Base-by-base conservation (phyloP, 2,113 vertebrate genomes). In the Pionites leucogaster region DNA sequence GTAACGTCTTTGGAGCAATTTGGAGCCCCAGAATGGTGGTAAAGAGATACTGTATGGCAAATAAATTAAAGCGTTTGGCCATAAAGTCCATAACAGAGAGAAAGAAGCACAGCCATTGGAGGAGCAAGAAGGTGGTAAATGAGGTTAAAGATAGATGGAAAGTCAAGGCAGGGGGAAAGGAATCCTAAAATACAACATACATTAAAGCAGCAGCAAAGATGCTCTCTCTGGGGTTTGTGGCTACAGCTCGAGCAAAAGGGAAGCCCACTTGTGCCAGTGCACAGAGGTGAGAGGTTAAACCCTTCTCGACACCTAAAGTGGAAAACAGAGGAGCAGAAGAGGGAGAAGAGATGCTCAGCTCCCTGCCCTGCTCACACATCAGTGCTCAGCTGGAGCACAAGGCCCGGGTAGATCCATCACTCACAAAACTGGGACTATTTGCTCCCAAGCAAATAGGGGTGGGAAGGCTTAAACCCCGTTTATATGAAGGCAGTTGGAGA, bases 401-500 rank as follows among this genome's bases (percentile, higher is more conserved):
- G 85, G 55, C 83, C 75, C 64, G 60, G 64, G 70, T 31, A 84
- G 53, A 89, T 11, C 10, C 47, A 76, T 17, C 63, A 29, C 72
- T 80, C 42, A 6, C 71, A 63, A 5, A 2, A 37, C 47, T 70
- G 75, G 65, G 79, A 79, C 78, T 50, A 12, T 84, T 62, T 53
- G 70, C 91, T 97, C 84, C 49, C 3, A 9, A 93, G 37, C 29
- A 33, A 20, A 33, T 33, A 33, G 31, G 31, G 18, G 11, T 59
- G 35, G 47, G 91, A 86, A 67, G 46, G 70, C 92, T 95, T 93
- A 76, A 87, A 92, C 94, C 82, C 71, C 80, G 86, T 91, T 76
- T 95, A 97, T 93, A 97, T 97, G 95, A 96, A 96, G 94, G 92
- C 97, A 97, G 94, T 95, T 95, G 96, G 95, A 96, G 86, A 64